A percentile compares a stretch with the other conserved stretches of the same genome.
Evolutionary conservation across 2,113 vertebrate genomes (phyloP).

Genomic region (Cyphomyrus discorhynchus): DNA sequence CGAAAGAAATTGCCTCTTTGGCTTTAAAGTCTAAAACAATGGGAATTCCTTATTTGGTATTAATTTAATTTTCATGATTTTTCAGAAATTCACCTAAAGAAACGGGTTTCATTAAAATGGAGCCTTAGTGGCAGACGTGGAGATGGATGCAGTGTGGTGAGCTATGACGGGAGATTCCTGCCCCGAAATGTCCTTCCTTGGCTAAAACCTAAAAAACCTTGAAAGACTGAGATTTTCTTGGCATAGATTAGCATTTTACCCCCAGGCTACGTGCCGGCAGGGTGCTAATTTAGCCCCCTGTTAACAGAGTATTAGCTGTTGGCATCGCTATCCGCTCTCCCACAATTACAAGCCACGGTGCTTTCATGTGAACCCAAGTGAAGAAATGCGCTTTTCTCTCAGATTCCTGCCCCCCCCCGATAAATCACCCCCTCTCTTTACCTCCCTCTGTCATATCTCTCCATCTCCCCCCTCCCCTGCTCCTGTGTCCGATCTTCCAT

Average conservation of each 20-base stretch:
- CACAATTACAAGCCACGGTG: slow-evolving; percentile 30
- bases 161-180: neutral
- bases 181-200: neutral
- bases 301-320: slow-evolving; percentile 41
- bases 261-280: neutral
- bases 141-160: neutral
- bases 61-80: neutral
- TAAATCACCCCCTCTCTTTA: slow-evolving; percentile 35
- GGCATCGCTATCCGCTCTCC: slow-evolving; percentile 44
- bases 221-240: slow-evolving; percentile 18
- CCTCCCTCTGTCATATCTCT: slow-evolving; percentile 26
- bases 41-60: neutral
- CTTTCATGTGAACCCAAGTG: slow-evolving; percentile 53
- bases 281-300: slow-evolving; percentile 24
- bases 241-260: slow-evolving; percentile 7
- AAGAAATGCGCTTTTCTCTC: slow-evolving; percentile 14
- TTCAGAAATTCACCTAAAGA: neutral
- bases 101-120: neutral
- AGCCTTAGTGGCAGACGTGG: neutral
- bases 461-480: slow-evolving; percentile 6
- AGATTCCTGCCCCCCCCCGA: neutral
- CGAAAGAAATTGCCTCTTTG: neutral
- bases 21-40: neutral
- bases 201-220: slow-evolving; percentile 6
- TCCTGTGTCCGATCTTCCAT: slow-evolving; percentile 20